phyloP scores from a whole-genome alignment of 2,888 invertebrate species.

The Siphlonurus alternatus region DNA sequence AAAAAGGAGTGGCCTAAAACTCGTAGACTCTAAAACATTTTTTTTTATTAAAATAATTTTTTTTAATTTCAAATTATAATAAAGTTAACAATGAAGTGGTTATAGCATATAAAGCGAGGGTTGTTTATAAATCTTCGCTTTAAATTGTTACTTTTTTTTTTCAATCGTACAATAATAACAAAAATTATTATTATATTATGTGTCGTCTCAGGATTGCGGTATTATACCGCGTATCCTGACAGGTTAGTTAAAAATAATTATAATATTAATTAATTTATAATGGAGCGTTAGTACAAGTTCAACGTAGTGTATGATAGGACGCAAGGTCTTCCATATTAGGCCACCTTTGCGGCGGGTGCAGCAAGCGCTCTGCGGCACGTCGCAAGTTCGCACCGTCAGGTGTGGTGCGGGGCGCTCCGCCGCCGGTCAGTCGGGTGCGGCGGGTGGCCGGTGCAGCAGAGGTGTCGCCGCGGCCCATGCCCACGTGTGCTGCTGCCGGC shows the following conservation, averaged over 20 bases:
- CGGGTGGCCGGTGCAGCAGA: neutral
- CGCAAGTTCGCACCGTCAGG: neutral
- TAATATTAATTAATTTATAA: neutral
- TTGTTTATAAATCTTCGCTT: too few species aligned
- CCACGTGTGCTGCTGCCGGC: constrained; percentile 1
- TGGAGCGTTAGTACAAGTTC: neutral
- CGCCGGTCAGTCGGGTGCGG: neutral
- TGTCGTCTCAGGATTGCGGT: neutral
- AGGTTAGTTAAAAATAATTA: neutral
- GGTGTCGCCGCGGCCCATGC: neutral
- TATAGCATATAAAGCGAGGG: too few species aligned
- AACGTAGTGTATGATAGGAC: neutral
- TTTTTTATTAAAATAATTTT: neutral
- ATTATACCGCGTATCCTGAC: neutral
- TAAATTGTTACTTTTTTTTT: too few species aligned
- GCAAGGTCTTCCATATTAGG: neutral
- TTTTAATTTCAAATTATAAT: neutral
- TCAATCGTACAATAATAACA: too few species aligned
- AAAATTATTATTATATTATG: too few species aligned
- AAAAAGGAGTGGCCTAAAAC: neutral
- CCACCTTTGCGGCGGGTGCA: neutral
- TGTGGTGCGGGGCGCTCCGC: neutral
- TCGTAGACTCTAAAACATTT: neutral
- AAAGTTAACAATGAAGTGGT: neutral
- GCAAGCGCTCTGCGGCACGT: neutral